Base-by-base conservation (phyloP, 2,888 invertebrate species). In the Branchipolynoe longqiensis region DNA sequence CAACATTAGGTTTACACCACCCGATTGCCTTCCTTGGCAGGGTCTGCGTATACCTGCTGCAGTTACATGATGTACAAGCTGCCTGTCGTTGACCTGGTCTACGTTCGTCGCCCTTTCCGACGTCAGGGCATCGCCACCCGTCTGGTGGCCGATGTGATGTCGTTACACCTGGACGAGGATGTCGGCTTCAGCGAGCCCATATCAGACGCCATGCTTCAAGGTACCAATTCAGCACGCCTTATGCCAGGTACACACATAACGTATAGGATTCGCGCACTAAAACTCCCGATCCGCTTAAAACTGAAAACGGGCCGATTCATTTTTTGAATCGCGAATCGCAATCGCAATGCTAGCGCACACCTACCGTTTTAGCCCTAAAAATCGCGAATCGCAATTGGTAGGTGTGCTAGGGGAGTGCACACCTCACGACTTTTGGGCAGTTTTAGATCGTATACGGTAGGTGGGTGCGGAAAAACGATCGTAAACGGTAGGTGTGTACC, bases 111-210 rank as follows among this genome's bases (percentile, higher is more conserved):
- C 0, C n/a, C 25, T 33, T 73, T 73, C 56, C 41, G 84, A 6
- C 14, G 84, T 0, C 54, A 48, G 36, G 84, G 84, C 6, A 14
- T 84, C 12, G 84, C 84, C 48, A 41, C 54, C 1, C 41, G 1
- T 1, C 14, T 84, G 12, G 54, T 84, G 33, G 56, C 36, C 1
- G 84, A 84, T 14, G 56, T 73, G 8, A n/a, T 84, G 33, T 14
- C 28, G 2, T 18, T 8, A 31, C n/a, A 84, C 38, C 73, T 56
- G 0, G 54, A 56, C 18, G 25, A 84, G 54, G 38, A 84, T 33
- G 36, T 84, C 6, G 84, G 84, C 31, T 73, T 84, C 73, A 84
- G 84, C 33, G 73, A 84, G 28, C 84, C 84, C n/a, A 56, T 84
- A 4, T 84, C 84, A 12, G 36, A 41, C 25, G 48, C 41, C 48